Percentiles rank a stretch among this genome's conserved stretches.
Conservation (phyloP, 2,797 vertebrate species). For the Miichthys miiuy region DNA sequence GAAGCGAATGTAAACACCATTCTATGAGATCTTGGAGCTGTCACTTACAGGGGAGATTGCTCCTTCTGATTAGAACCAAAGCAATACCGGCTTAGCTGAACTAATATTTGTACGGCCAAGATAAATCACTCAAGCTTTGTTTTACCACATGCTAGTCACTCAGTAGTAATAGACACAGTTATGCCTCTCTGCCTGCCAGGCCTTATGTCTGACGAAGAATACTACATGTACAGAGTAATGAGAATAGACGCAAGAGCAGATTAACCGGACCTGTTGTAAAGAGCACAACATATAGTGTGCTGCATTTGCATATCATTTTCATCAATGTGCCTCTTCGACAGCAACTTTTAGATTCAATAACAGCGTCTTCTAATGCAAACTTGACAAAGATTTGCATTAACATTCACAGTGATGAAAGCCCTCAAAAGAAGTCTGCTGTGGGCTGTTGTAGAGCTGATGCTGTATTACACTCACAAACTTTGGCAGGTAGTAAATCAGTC, state of each 20-base stretch:
- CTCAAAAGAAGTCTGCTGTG: slow-evolving; percentile 65
- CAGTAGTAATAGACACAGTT: slow-evolving; percentile 47
- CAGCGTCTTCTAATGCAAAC: slow-evolving; percentile 36
- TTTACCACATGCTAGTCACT: slow-evolving; percentile 73
- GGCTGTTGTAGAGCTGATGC: slow-evolving; percentile 65
- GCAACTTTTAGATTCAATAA: slow-evolving; percentile 29
- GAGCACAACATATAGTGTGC: neutral
- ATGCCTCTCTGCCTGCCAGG: slow-evolving; percentile 30
- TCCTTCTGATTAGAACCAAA: slow-evolving; percentile 74
- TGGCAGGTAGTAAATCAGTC: slow-evolving; percentile 86
- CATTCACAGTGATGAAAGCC: slow-evolving; percentile 64
- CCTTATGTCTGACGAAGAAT: slow-evolving; percentile 38
- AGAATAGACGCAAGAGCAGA: slow-evolving; percentile 23
- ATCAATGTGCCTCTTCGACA: slow-evolving; percentile 30
- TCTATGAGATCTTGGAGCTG: slow-evolving; percentile 74
- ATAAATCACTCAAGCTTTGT: slow-evolving; percentile 82
- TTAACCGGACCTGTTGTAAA: slow-evolving; percentile 26
- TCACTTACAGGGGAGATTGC: slow-evolving; percentile 72
- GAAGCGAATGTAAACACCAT: slow-evolving; percentile 78
- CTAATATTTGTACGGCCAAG: slow-evolving; percentile 83
- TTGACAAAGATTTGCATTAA: slow-evolving; percentile 39
- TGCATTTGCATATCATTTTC: neutral
- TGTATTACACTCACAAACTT: slow-evolving; percentile 82
- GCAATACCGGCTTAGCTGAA: slow-evolving; percentile 78
- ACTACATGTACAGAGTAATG: slow-evolving; percentile 47